Conservation (phyloP, 2,888 invertebrate species). For the Athalia circularis region DNA sequence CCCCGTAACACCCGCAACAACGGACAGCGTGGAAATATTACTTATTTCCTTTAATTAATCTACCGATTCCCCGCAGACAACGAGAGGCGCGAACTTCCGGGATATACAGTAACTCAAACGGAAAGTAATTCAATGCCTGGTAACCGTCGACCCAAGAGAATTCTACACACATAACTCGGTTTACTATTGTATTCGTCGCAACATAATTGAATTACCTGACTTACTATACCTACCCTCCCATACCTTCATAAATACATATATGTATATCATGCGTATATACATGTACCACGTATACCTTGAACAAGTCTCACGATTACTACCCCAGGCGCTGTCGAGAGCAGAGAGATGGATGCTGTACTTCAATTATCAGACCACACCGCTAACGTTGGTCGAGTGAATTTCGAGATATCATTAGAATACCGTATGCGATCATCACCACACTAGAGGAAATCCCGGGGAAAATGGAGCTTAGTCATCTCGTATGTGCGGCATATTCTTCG, state of each 20-base stretch:
- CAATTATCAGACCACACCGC: background rate
- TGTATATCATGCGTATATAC: background rate
- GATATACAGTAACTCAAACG: constrained; percentile 31
- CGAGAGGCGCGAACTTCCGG: constrained; percentile 9
- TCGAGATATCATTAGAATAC: background rate
- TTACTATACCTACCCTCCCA: constrained; percentile 2
- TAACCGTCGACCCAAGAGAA: constrained; percentile 16
- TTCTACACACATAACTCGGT: constrained; percentile 18
- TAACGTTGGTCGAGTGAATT: background rate
- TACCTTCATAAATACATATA: background rate
- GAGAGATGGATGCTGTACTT: too few relatives aligned
- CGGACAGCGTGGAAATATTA: background rate
- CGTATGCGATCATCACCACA: background rate
- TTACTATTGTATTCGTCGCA: constrained; percentile 30
- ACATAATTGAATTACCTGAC: constrained; percentile 29
- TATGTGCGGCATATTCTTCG: too few relatives aligned
- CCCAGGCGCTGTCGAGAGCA: background rate
- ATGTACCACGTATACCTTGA: background rate
- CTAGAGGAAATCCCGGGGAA: too few relatives aligned
- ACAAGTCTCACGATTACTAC: background rate
- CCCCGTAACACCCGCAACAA: background rate
- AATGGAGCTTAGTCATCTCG: too few relatives aligned
- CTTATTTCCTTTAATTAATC: constrained; percentile 9
- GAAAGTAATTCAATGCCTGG: constrained; percentile 35
- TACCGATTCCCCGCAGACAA: constrained; percentile 2